These are phyloP conservation scores for Pollenia griseotomentosa DNA, from an alignment of 2,888 invertebrate genomes.

Conservation along the genomic window DNA sequence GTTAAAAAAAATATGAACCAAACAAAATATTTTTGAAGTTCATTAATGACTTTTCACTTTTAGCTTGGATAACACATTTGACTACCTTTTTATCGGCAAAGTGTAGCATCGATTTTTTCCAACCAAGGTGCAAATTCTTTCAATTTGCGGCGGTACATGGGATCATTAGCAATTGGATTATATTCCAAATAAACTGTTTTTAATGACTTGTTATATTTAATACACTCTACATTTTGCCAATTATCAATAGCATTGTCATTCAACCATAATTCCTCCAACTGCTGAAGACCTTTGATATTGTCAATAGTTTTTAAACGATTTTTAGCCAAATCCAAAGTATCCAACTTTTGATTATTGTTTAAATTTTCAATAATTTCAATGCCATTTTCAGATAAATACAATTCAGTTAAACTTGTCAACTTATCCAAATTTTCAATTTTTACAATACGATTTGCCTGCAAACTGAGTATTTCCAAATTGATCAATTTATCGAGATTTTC, in stretches of 20 bases:
- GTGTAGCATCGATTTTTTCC: conserved; percentile 97
- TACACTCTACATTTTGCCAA: conserved; percentile 92
- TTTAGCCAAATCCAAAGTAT: conserved; percentile 95
- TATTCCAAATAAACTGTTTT: conserved; percentile 96
- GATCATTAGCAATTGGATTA: conserved; percentile 94
- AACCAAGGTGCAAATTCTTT: conserved; percentile 93
- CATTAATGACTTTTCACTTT: not conserved
- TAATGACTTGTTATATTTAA: conserved; percentile 88
- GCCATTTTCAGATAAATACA: conserved; percentile 98
- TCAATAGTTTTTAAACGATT: conserved; percentile 93
- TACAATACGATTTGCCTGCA: conserved; percentile 95
- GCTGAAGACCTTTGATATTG: conserved; percentile 90
- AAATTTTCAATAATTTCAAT: conserved; percentile 92
- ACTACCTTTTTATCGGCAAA: conserved; percentile 85
- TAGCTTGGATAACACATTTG: not conserved
- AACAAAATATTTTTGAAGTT: not conserved
- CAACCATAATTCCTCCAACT: conserved; percentile 98
- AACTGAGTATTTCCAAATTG: conserved; percentile 91
- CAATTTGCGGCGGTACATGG: conserved; percentile 95
- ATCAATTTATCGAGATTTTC: conserved; percentile 90
- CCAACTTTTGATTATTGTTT: conserved; percentile 88
- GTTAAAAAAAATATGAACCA: not conserved
- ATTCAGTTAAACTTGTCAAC: conserved; percentile 90
- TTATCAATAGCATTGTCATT: conserved; percentile 95
- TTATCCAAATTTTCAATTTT: conserved; percentile 94